Evolutionary conservation across 2,888 invertebrate genomes (phyloP), one percentile per base, ranked within the genome.

Genomic region (Drosophila kanekoi): DNA sequence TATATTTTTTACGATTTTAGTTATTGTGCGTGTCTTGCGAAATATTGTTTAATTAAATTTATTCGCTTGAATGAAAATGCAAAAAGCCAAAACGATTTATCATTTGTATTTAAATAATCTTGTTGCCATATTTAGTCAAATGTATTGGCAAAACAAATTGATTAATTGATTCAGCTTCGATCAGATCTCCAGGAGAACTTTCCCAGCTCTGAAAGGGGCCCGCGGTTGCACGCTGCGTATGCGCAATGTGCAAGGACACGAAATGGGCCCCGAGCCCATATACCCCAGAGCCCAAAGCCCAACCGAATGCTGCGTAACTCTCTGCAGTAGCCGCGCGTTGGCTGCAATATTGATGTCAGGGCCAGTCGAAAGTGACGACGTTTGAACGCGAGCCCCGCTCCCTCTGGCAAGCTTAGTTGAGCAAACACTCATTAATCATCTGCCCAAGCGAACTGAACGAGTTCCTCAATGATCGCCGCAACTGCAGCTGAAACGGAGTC

Each of bases 111-210:
- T 43, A 35, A 32, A 28, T 28, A 8, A 8, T 28, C n/a, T 37
- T 45, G 35, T 57, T 68, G 68, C 86, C 89, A 64, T 79, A 87
- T 85, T 85, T 75, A 79, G 86, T 70, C 68, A 57, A 68, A 73
- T 78, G 77, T 89, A 87, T 87, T 87, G 77, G 87, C 81, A 83
- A 79, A 81, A 85, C 84, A 89, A 85, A 86, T 86, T 88, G 83
- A 81, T 88, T 81, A 77, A 88, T 84, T 81, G 74, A 61, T 74
- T 61, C 45, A 20, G 64, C 48, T 44, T 62, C 70, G 58, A 28
- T 1, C 18, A 23, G 44, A 54, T 47, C 60, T 38, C 44, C 58
- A 51, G 59, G 65, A 72, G 79, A 79, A 75, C 69, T 54, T 58
- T 57, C 32, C 63, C 4, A 18, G 54, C 45, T 38, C 41, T 20